Base-by-base conservation (phyloP, 1,140 invertebrate species). In the Aphelenchoides fujianensis region DNA sequence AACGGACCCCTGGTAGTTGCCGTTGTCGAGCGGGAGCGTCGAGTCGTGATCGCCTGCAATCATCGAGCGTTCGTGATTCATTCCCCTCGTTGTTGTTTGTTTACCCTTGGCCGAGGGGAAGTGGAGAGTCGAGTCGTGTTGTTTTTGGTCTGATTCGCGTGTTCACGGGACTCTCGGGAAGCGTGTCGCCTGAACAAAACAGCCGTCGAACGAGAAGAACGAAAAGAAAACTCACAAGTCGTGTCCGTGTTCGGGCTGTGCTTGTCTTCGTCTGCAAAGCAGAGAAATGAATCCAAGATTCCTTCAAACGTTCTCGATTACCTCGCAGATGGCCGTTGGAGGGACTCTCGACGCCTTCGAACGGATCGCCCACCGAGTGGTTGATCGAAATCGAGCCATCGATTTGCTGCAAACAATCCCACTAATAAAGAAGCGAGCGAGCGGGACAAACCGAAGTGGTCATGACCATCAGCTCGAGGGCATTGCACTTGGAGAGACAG, bases 401-500 rank as follows among this genome's bases (percentile, higher is more conserved):
- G 27, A 59, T 59, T 59, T 59, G 55, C 55, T 59, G 34, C 5
- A 59, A 59, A 19, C 5, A 59, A 59, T 59, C 19, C 12, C 41
- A 48, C 23, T 12, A 48, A 48, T 48, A 12, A 12, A 48, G 41
- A 48, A 48, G 41, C 41, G 23, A 12, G 41, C 28, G n/a, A 61
- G 16, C n/a, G n/a, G 57, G 36, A 61, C 63, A 41, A 41, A 66
- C 63, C 16, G 32, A 36, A 12, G 23, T 30, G 27, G 63, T n/a
- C 63, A 66, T 66, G 19, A 66, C 28, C 7, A 36, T 34, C 16
- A 66, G 34, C 36, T 66, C 63, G 19, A 66, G 7, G 3, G 63
- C 63, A 30, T 66, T 66, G 63, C 63, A 66, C 34, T 37, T 34
- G 12, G 63, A 34, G n/a, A 66, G 32, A 66, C 63, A 66, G 30